Evolutionary conservation across 2,888 invertebrate genomes (phyloP).

Genomic region (Cantharis rufa): DNA sequence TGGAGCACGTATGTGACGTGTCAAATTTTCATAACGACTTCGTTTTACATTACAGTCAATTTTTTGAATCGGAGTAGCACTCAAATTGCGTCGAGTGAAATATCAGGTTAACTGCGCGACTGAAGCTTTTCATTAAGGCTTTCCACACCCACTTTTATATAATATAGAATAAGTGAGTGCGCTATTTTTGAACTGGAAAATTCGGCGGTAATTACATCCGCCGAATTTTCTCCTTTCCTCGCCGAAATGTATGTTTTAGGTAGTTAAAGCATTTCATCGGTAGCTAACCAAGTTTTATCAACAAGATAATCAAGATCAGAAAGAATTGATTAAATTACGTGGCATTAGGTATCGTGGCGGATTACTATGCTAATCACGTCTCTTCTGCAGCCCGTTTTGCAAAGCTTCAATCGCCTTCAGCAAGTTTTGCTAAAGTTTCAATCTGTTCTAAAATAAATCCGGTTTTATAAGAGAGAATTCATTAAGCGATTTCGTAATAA

Average conservation of each 20-base stretch:
- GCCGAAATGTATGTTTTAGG: background rate
- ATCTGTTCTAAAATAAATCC: background rate
- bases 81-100: conserved; percentile 12
- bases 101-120: conserved; percentile 9
- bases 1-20: conserved; percentile 17
- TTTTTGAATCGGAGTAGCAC: conserved; percentile 7
- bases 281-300: conserved; percentile 27
- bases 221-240: background rate
- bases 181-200: background rate
- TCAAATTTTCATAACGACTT: conserved; percentile 24
- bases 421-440: conserved; percentile 8
- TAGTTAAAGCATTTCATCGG: background rate
- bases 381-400: conserved; percentile 14
- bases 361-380: conserved; percentile 31
- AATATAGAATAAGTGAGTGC: background rate
- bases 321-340: conserved; percentile 31
- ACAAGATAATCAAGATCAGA: conserved; percentile 29
- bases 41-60: conserved; percentile 14
- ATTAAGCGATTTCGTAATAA: conserved; percentile 11
- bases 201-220: background rate
- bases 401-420: conserved; percentile 16
- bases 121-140: conserved; percentile 15
- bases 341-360: conserved; percentile 15
- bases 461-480: conserved; percentile 7
- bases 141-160: background rate